Evolutionary conservation across 2,888 invertebrate species (phyloP), one percentile per base, ranked within the genome.

Genomic region (Macrosoma leucophasiata): DNA sequence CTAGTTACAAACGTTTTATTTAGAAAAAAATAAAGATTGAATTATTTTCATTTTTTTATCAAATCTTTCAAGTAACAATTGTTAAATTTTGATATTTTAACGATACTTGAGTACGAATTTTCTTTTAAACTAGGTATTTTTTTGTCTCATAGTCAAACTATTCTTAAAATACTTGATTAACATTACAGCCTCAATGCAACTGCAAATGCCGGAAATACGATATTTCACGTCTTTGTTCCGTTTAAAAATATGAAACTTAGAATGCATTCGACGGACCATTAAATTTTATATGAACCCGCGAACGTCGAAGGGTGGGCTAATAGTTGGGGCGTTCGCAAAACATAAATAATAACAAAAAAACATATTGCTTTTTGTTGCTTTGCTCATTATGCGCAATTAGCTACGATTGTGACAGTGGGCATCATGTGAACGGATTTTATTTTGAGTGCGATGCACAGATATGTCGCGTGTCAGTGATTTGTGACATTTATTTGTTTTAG

Each of bases 371-470:
- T n/a, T 67, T 73, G 73, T 76, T 74, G 72, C 65, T 62, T 51
- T 48, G 55, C 81, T 82, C 82, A 84, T 84, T 84, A 84, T 81
- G 81, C 79, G 81, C 82, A 84, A 84, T 84, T 82, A 84, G 82
- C 70, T 69, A 66, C 77, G 72, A 82, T 82, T 84, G 84, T 82
- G 79, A 76, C 78, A 73, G 61, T 50, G 51, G 51, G 61, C 60
- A 50, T 55, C 62, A 72, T 82, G 79, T 73, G 82, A 82, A 79
- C 77, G 69, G 78, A 74, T 74, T 77, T 62, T 47, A 52, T 61
- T 68, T 50, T 43, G 39, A 58, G 50, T 61, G 59, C 50, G 38
- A 49, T 52, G n/a, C n/a, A n/a, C n/a, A n/a, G n/a, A n/a, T n/a
- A n/a, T n/a, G n/a, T n/a, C n/a, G n/a, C n/a, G n/a, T n/a, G n/a